Evolutionary conservation across 1,140 invertebrate genomes (phyloP).

Genomic region (Temnothorax longispinosus): DNA sequence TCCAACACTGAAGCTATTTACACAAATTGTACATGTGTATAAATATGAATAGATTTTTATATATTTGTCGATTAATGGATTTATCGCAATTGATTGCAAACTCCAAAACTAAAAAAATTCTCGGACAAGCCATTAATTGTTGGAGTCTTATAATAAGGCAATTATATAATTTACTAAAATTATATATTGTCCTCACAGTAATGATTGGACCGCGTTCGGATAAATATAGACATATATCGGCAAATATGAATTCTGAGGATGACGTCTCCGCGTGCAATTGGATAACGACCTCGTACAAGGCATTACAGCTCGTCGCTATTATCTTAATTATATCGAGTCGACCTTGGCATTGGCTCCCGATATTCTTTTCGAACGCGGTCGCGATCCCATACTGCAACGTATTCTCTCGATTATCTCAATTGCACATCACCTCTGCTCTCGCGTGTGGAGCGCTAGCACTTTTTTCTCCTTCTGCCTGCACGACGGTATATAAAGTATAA

Average conservation of each 20-base stretch:
- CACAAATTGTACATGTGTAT: background rate
- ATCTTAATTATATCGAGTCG: conserved; percentile 52
- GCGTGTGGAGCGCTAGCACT: conserved; percentile 27
- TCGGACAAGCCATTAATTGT: background rate
- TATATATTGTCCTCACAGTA: background rate
- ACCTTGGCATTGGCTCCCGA: conserved; percentile 51
- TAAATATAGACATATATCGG: conserved; percentile 45
- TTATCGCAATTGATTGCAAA: background rate
- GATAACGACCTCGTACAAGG: conserved; percentile 44
- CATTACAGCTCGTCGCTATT: conserved; percentile 41
- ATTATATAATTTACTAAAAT: conserved; percentile 19
- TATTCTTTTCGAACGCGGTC: conserved; percentile 42
- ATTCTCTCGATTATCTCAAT: conserved; percentile 60
- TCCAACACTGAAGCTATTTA: background rate
- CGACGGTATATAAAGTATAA: background rate
- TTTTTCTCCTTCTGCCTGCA: conserved; percentile 22
- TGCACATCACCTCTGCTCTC: conserved; percentile 60
- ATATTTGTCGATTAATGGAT: background rate
- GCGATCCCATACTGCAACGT: conserved; percentile 31
- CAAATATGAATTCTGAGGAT: conserved; percentile 22
- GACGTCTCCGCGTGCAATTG: conserved; percentile 17
- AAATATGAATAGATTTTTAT: background rate
- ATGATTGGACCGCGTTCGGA: background rate
- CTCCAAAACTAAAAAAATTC: too few relatives aligned
- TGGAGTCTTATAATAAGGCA: background rate